phyloP scores from a whole-genome alignment of 2,113 vertebrate genomes.

The Lipophrys pholis region DNA sequence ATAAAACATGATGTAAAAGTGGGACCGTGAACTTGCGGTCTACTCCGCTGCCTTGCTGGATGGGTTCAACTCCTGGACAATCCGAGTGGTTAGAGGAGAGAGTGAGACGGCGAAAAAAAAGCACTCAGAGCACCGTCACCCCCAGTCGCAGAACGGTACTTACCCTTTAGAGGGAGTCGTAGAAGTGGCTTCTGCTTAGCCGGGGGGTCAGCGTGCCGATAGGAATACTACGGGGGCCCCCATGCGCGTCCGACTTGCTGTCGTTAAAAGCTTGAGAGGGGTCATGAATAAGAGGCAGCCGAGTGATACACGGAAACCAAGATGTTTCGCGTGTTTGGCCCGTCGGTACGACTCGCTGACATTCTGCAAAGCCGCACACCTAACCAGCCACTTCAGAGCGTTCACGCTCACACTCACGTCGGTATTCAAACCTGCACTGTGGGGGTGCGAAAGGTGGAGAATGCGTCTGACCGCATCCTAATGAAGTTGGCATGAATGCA shows the following conservation, averaged over 20 bases:
- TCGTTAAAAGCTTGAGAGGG: constrained; percentile 57
- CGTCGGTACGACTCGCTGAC: constrained; percentile 13
- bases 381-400: not conserved
- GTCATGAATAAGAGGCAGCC: constrained; percentile 40
- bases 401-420: not conserved
- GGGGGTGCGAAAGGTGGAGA: no score
- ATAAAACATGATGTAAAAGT: constrained; percentile 66
- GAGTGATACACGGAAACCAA: constrained; percentile 24
- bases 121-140: constrained; percentile 55
- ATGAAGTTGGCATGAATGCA: no score
- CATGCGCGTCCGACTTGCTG: constrained; percentile 56
- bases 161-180: constrained; percentile 59
- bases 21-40: constrained; percentile 56
- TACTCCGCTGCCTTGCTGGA: constrained; percentile 18
- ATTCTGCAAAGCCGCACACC: constrained; percentile 19
- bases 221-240: constrained; percentile 37
- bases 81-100: constrained; percentile 43
- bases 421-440: constrained; percentile 1
- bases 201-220: constrained; percentile 62
- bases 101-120: constrained; percentile 48
- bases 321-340: constrained; percentile 24
- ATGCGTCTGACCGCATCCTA: no score
- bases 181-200: constrained; percentile 54
- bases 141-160: constrained; percentile 57
- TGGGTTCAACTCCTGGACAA: constrained; percentile 52